Conservation (phyloP, 2,113 vertebrate genomes). For the Malurus cyaneus region DNA sequence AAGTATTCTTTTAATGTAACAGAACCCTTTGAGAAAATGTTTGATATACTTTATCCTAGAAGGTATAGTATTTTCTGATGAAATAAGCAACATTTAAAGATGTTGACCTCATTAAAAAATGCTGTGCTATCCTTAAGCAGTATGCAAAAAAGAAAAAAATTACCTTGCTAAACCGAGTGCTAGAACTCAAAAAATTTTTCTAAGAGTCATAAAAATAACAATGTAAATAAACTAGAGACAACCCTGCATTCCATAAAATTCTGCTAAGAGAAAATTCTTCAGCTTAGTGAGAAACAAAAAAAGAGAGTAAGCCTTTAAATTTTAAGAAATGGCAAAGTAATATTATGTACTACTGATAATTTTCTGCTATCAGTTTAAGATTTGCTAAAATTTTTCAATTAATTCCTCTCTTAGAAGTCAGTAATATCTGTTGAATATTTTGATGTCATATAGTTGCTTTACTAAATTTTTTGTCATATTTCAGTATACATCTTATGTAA, state of each 20-base stretch:
- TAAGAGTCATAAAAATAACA: background rate
- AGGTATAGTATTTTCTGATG: slow-evolving; percentile 1
- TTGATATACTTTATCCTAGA: slow-evolving; percentile 11
- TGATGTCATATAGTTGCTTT: background rate
- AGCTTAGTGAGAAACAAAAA: background rate
- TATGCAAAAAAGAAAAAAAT: background rate
- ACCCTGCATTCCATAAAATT: background rate
- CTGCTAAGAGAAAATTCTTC: background rate
- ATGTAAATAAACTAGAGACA: background rate
- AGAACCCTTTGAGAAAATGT: background rate
- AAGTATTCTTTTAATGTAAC: background rate
- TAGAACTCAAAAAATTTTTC: background rate
- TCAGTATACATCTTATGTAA: background rate
- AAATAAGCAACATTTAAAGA: slow-evolving; percentile 26
- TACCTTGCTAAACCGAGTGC: background rate
- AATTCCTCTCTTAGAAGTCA: background rate
- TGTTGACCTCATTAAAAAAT: background rate
- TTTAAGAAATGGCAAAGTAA: background rate
- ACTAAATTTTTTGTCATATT: background rate
- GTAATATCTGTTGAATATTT: background rate
- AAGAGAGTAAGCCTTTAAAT: background rate
- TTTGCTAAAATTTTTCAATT: background rate
- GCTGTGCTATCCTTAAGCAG: background rate
- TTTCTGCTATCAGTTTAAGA: background rate
- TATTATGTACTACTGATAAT: background rate